Evolutionary conservation across 2,888 invertebrate genomes (phyloP).

Genomic region (Priocnemis perturbator): DNA sequence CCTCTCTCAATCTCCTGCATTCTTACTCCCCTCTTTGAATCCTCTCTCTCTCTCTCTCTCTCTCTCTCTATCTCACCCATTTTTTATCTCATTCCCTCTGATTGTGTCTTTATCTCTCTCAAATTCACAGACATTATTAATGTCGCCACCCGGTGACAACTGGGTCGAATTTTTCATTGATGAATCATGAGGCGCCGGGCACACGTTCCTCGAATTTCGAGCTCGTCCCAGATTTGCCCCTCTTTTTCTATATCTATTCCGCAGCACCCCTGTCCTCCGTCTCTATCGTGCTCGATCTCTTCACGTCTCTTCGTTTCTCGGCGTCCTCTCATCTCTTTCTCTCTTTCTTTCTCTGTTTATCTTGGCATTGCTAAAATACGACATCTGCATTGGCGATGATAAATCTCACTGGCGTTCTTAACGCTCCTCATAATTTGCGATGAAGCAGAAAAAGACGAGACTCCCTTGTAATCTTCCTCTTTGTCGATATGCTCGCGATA

Average conservation of each 20-base stretch:
- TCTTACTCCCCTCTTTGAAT: not conserved
- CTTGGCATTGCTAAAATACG: conserved; percentile 30
- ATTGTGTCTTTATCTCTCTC: conserved; percentile 2
- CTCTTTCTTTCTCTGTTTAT: not conserved
- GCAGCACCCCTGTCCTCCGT: conserved; percentile 3
- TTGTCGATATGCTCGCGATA: too few relatives aligned
- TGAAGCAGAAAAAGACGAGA: not conserved
- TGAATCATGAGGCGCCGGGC: conserved; percentile 51
- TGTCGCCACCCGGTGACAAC: conserved; percentile 43
- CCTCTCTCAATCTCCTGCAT: conserved; percentile 5
- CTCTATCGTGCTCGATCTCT: too few relatives aligned
- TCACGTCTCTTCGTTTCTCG: too few relatives aligned
- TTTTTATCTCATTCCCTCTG: not conserved
- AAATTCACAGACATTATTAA: conserved; percentile 46
- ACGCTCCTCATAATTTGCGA: conserved; percentile 7
- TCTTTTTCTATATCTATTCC: conserved; percentile 10
- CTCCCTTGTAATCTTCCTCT: too few relatives aligned
- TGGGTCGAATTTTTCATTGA: conserved; percentile 57
- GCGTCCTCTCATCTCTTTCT: not conserved
- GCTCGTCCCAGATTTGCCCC: conserved; percentile 42
- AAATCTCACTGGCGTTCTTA: conserved; percentile 16
- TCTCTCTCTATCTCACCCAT: too few relatives aligned
- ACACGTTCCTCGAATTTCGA: conserved; percentile 39
- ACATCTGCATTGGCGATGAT: conserved; percentile 33
- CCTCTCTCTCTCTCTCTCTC: too few relatives aligned